Evolutionary conservation across 2,797 vertebrate species (phyloP).

Genomic region (Tamandua tetradactyla): DNA sequence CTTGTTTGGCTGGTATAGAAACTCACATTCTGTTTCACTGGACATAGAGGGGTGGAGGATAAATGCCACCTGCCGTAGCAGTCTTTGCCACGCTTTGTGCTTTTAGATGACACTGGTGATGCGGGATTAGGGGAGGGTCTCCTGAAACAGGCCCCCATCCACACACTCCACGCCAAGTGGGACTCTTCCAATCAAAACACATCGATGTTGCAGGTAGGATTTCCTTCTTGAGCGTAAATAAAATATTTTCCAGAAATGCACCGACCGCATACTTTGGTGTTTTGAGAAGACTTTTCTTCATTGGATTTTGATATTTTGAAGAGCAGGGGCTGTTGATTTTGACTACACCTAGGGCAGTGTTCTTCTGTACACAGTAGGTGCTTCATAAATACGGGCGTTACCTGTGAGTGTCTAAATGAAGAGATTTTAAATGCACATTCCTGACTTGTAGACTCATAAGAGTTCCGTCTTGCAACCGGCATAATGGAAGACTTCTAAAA

Average conservation of each 20-base stretch:
- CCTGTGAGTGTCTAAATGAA: background rate
- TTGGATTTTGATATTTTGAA: slow-evolving; percentile 22
- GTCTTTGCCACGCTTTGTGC: background rate
- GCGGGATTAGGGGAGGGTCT: background rate
- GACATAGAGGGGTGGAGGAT: background rate
- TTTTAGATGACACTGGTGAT: background rate
- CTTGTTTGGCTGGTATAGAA: background rate
- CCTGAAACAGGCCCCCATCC: background rate
- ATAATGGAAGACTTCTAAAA: slow-evolving; percentile 76
- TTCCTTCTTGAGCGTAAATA: background rate
- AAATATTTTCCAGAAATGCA: slow-evolving; percentile 16
- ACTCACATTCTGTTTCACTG: background rate
- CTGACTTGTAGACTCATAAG: slow-evolving; percentile 54
- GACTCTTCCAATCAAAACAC: background rate
- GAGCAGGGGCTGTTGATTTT: background rate
- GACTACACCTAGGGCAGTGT: background rate
- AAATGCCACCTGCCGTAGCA: background rate
- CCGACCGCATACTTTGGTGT: background rate
- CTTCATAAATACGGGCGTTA: slow-evolving; percentile 4
- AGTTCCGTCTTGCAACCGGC: slow-evolving; percentile 62
- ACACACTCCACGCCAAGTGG: background rate
- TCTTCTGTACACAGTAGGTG: background rate
- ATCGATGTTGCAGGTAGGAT: background rate
- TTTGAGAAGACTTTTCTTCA: slow-evolving; percentile 26
- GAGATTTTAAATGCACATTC: slow-evolving; percentile 56